Evolutionary conservation across 2,797 vertebrate species (phyloP).

Genomic region (Hydrocynus forskahlii): DNA sequence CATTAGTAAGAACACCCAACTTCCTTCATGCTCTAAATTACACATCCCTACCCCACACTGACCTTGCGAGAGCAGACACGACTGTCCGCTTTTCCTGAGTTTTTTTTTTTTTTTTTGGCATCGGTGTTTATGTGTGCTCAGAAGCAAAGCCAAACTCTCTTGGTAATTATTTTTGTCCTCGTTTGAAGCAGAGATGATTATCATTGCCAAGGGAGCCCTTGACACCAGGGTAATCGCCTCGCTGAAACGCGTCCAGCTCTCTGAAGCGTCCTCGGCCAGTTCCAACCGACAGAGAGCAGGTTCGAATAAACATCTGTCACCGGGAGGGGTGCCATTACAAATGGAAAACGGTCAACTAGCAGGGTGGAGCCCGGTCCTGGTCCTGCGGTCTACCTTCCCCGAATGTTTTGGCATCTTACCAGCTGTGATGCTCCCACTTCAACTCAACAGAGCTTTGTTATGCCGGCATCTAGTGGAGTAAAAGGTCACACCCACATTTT

Average conservation of each 20-base stretch:
- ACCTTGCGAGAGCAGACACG: constrained; percentile 31
- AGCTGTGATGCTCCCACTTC: too few species aligned
- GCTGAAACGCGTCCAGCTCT: constrained; percentile 55
- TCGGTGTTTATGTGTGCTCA: constrained; percentile 56
- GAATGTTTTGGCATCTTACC: too few species aligned
- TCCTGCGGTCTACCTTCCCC: too few species aligned
- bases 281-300: constrained; percentile 8
- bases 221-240: constrained; percentile 58
- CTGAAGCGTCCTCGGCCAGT: constrained; percentile 29
- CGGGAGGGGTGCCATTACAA: background rate
- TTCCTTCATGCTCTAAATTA: background rate
- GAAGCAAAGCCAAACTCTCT: constrained; percentile 53
- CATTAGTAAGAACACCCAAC: background rate
- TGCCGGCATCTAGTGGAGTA: too few species aligned
- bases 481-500: too few species aligned
- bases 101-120: constrained; percentile 17
- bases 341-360: background rate
- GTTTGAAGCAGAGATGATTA: constrained; percentile 56
- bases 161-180: constrained; percentile 58
- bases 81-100: background rate
- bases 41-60: constrained; percentile 21
- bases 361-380: background rate
- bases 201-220: constrained; percentile 59
- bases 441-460: too few species aligned
- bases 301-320: constrained; percentile 18